Conservation (phyloP, 2,888 invertebrate genomes). For the Drosophila emarginata region DNA sequence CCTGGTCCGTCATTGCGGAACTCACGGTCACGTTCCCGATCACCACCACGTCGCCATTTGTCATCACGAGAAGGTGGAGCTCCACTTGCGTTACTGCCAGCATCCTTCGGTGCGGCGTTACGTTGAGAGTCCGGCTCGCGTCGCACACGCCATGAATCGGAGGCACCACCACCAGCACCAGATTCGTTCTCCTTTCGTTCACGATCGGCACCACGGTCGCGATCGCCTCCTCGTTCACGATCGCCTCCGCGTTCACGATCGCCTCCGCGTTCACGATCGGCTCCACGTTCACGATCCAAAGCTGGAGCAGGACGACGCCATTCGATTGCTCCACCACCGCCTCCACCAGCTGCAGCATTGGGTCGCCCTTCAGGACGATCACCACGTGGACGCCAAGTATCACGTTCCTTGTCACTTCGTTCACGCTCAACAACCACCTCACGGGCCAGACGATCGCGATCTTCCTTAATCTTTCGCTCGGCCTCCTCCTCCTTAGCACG, state of each 20-base stretch:
- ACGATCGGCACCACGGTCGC: conserved; percentile 38
- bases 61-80: conserved; percentile 54
- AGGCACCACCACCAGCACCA: conserved; percentile 53
- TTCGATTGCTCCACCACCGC: conserved; percentile 53
- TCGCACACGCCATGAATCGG: conserved; percentile 76
- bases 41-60: conserved; percentile 66
- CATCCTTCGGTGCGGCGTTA: conserved; percentile 32
- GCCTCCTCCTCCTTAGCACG: conserved; percentile 89
- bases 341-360: conserved; percentile 44
- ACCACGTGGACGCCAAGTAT: conserved; percentile 77
- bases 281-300: conserved; percentile 49
- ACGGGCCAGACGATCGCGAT: conserved; percentile 81
- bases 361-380: conserved; percentile 60
- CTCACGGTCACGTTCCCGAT: conserved; percentile 58
- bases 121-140: conserved; percentile 70
- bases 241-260: conserved; percentile 37
- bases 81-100: conserved; percentile 36
- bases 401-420: conserved; percentile 76
- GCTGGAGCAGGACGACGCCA: conserved; percentile 67
- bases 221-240: conserved; percentile 40
- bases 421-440: conserved; percentile 79
- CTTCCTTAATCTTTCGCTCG: conserved; percentile 85
- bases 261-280: conserved; percentile 48
- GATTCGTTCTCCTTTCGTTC: conserved; percentile 62
- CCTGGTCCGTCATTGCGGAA: conserved; percentile 61